Conservation (phyloP, 2,888 invertebrate genomes). For the Chironomus tentans region DNA sequence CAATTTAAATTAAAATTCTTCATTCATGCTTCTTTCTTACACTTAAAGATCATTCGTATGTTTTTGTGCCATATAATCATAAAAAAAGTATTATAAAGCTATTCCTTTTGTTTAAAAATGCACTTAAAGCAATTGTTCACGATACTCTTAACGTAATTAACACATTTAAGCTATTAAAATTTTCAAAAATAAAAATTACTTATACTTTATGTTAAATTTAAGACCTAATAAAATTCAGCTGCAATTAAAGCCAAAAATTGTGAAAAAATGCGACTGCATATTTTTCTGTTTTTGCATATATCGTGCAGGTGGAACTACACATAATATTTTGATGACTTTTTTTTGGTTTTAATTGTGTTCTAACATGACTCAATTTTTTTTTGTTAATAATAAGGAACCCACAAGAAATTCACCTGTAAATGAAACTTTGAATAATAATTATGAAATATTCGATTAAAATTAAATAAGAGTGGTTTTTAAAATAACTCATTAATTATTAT, state of each 20-base stretch:
- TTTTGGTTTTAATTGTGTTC: neutral
- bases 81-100: neutral
- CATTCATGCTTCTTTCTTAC: too few species aligned
- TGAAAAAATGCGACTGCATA: too few species aligned
- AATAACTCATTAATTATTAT: neutral
- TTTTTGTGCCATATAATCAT: too few species aligned
- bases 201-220: neutral
- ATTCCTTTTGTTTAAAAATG: neutral
- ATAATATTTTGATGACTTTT: neutral
- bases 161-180: conserved; percentile 9
- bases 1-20: too few species aligned
- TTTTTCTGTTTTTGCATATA: neutral
- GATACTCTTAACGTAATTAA: conserved; percentile 15
- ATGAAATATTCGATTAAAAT: too few species aligned
- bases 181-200: neutral
- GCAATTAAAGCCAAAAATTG: neutral
- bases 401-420: too few species aligned
- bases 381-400: too few species aligned
- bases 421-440: too few species aligned
- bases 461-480: neutral
- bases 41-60: too few species aligned
- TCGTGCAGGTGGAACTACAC: neutral
- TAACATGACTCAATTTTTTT: neutral
- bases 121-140: neutral
- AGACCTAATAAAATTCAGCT: neutral